Evolutionary conservation across 2,797 vertebrate species (phyloP).

Genomic region (Anniella stebbinsi): DNA sequence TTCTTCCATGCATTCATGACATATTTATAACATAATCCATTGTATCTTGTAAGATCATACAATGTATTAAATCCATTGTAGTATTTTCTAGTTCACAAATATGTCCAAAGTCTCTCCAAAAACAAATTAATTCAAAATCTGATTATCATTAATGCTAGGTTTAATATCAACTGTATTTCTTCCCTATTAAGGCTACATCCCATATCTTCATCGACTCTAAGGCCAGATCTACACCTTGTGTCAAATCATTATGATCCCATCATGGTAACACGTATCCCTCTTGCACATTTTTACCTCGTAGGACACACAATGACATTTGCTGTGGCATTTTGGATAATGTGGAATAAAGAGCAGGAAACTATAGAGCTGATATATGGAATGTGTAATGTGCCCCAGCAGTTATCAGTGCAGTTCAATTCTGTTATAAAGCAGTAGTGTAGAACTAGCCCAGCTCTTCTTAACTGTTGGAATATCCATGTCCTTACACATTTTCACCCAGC

Average conservation of each 20-base stretch:
- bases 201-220: not conserved
- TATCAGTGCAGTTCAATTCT: too few species aligned
- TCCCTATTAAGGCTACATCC: not conserved
- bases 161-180: not conserved
- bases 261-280: too few species aligned
- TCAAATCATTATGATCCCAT: too few species aligned
- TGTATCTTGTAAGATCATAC: not conserved
- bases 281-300: too few species aligned
- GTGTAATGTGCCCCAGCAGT: too few species aligned
- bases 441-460: not conserved
- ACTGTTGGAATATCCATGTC: not conserved
- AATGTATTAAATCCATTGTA: not conserved
- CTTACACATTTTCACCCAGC: not conserved
- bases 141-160: not conserved
- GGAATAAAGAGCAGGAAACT: too few species aligned
- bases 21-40: not conserved
- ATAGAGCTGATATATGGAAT: too few species aligned
- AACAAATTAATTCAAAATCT: not conserved
- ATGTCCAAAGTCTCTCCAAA: not conserved
- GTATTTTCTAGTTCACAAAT: not conserved
- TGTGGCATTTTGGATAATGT: too few species aligned
- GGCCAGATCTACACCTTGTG: too few species aligned
- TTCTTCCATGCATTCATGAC: not conserved
- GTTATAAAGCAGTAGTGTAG: too few species aligned
- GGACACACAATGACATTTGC: too few species aligned